Base-by-base conservation (phyloP, 2,113 vertebrate species). In the Hylia prasina region DNA sequence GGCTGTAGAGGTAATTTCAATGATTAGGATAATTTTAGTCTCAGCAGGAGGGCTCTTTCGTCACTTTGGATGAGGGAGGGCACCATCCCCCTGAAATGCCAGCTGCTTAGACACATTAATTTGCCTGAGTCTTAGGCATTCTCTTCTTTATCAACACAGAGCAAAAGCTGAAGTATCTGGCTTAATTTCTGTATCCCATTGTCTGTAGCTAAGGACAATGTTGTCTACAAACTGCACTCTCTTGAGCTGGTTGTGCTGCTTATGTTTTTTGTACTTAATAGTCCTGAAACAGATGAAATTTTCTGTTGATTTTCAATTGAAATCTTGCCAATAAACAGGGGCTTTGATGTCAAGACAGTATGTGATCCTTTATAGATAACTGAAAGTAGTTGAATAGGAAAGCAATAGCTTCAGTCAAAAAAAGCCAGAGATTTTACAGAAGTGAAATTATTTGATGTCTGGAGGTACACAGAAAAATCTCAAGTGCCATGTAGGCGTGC, bases 21-120 rank as follows among this genome's bases (percentile, higher is more conserved):
- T 93, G 82, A 90, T 96, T 94, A 93, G 69, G 64, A 84, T 90
- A 70, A 93, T 96, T 95, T 92, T 88, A 92, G 23, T 93, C 90
- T 75, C 92, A 92, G 64, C n/a, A 9, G 93, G 72, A 95, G 83
- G 88, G 56, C 48, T 93, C 39, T 71, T 68, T 60, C n/a, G 1
- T 93, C 88, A 64, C 44, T 94, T 90, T 63, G 69, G 20, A 37
- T 56, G 53, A 96, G 76, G 76, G 85, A 94, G 76, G 80, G 82
- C 60, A 76, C 28, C 8, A 4, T 81, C 45, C 48, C 69, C 80
- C 93, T 87, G 73, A 92, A 93, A 92, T 96, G 51, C 82, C 85
- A 87, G 92, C 72, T 93, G 90, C 64, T 85, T 71, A 85, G 66
- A 78, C 58, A 39, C 45, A 60, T 42, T 94, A 60, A 71, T 94